Evolutionary conservation across 2,113 vertebrate genomes (phyloP).

Genomic region (Tringa solitaria): DNA sequence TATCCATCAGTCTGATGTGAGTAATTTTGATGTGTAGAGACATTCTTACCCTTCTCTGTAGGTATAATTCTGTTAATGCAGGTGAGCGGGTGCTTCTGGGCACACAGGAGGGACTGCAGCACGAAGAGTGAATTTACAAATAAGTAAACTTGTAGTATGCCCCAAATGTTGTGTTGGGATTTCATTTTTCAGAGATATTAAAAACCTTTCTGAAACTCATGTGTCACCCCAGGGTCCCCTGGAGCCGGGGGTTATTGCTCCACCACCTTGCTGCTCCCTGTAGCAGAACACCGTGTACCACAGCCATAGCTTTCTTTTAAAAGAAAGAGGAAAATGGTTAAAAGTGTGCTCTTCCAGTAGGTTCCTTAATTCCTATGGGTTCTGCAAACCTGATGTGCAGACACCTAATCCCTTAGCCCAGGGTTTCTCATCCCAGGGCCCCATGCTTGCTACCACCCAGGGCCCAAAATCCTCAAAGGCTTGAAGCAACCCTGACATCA

Average conservation of each 20-base stretch:
- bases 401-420: not conserved
- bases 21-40: conserved; percentile 34
- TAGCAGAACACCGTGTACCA: rapidly evolving
- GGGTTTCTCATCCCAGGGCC: not conserved
- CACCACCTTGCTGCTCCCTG: not conserved
- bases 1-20: conserved; percentile 30
- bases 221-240: not conserved
- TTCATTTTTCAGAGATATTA: not conserved
- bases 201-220: not conserved
- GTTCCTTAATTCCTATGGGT: not conserved
- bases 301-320: not conserved
- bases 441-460: not conserved
- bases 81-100: not conserved
- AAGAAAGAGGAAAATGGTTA: not conserved
- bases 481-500: rapidly evolving
- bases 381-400: not conserved
- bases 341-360: not conserved
- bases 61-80: not conserved
- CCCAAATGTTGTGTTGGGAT: not conserved
- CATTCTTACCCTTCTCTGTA: not conserved
- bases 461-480: not conserved
- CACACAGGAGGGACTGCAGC: not conserved
- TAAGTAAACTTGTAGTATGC: not conserved
- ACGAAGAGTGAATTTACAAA: not conserved
- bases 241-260: not conserved